Evolutionary conservation across 2,888 invertebrate species (phyloP).

Genomic region (Heliconius erato): DNA sequence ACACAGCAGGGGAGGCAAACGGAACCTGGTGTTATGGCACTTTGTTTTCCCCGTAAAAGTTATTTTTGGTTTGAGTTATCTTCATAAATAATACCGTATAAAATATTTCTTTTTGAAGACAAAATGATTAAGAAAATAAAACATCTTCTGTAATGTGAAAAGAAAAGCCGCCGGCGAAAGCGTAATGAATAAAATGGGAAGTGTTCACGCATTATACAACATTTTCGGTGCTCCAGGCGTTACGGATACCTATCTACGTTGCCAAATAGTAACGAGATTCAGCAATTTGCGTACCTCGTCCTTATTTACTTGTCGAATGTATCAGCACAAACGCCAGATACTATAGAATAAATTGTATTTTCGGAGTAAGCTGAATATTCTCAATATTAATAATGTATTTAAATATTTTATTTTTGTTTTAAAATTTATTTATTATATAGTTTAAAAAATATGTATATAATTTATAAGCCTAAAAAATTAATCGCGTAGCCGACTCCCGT

Average conservation of each 20-base stretch:
- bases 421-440: not conserved
- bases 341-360: conserved; percentile 46
- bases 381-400: not conserved
- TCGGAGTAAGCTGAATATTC: not conserved
- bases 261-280: conserved; percentile 77
- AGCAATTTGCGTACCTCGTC: conserved; percentile 70
- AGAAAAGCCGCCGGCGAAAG: not conserved
- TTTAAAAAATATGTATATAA: not conserved
- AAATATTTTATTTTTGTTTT: not conserved
- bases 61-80: not conserved
- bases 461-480: too few species aligned
- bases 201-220: conserved; percentile 64
- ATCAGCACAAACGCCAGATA: conserved; percentile 39
- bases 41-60: too few species aligned
- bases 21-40: not conserved
- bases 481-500: too few species aligned
- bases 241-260: conserved; percentile 64
- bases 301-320: conserved; percentile 49
- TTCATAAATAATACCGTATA: not conserved
- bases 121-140: not conserved
- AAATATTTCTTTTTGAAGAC: not conserved
- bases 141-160: conserved; percentile 9
- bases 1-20: too few species aligned
- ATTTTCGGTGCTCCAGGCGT: conserved; percentile 66
- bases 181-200: conserved; percentile 57